Evolutionary conservation across 1,140 invertebrate species (phyloP).

Genomic region (Nasonia vitripennis): DNA sequence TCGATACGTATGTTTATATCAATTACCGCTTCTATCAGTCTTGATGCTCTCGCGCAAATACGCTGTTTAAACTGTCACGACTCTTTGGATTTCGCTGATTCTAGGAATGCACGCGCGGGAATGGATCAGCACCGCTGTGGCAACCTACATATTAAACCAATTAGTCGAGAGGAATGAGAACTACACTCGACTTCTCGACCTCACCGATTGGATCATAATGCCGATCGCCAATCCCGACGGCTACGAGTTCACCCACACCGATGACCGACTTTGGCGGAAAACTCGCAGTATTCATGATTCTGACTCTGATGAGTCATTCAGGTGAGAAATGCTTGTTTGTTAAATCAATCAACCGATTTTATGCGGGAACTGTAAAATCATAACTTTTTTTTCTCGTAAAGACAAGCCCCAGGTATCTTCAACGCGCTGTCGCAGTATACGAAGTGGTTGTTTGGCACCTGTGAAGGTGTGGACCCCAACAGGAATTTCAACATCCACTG

Average conservation of each 20-base stretch:
- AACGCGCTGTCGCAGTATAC: constrained; percentile 67
- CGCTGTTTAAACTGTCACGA: too few relatives aligned
- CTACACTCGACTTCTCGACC: constrained; percentile 81
- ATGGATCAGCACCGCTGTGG: constrained; percentile 93
- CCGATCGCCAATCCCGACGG: constrained; percentile 91
- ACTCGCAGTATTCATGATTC: constrained; percentile 79
- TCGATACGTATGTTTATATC: too few relatives aligned
- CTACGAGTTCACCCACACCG: constrained; percentile 87
- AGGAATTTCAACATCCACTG: constrained; percentile 89
- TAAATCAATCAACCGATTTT: background rate
- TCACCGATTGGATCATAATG: constrained; percentile 88
- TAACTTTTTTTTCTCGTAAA: constrained; percentile 39
- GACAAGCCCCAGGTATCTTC: constrained; percentile 63
- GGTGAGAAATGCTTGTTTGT: constrained; percentile 34
- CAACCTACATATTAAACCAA: constrained; percentile 88
- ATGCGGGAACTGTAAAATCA: background rate
- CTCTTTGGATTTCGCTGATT: constrained; percentile 56
- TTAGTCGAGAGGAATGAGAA: constrained; percentile 83
- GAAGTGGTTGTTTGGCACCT: constrained; percentile 74
- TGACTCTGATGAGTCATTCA: constrained; percentile 67
- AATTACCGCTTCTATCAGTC: too few relatives aligned
- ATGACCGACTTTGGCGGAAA: constrained; percentile 89
- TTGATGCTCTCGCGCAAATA: too few relatives aligned
- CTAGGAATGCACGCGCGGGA: constrained; percentile 92
- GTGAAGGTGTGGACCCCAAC: constrained; percentile 87